phyloP scores from a whole-genome alignment of 2,797 vertebrate genomes.

The Halcyon leucocephala region DNA sequence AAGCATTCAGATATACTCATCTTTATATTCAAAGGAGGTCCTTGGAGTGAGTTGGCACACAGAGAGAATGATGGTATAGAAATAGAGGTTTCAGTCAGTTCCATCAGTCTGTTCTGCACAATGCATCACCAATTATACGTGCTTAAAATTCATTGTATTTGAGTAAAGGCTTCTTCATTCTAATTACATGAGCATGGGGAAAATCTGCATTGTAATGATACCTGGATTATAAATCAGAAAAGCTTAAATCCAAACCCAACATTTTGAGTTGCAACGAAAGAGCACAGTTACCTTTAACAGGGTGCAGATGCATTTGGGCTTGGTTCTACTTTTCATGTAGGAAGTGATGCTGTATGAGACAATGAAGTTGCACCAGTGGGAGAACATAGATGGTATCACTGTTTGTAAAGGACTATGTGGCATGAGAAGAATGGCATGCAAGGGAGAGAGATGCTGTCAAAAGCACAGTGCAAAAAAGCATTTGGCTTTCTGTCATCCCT shows the following conservation, averaged over 20 bases:
- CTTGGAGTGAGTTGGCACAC: neutral
- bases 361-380: neutral
- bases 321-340: neutral
- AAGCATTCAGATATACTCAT: neutral
- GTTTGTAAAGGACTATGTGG: neutral
- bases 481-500: neutral
- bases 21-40: neutral
- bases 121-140: neutral
- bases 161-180: neutral
- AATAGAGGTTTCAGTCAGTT: neutral
- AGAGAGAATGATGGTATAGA: neutral
- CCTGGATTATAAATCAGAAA: neutral
- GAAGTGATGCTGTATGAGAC: neutral
- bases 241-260: neutral
- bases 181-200: neutral
- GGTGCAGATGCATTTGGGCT: neutral
- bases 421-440: neutral
- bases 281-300: neutral
- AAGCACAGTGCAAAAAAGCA: neutral
- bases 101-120: neutral
- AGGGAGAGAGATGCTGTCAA: neutral
- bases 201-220: slow-evolving; percentile 8
- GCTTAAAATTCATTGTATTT: neutral
- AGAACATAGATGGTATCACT: neutral
- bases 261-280: neutral